Evolutionary conservation across 2,888 invertebrate genomes (phyloP), one percentile per base, ranked within the genome.

Genomic region (Campoplex capitator): DNA sequence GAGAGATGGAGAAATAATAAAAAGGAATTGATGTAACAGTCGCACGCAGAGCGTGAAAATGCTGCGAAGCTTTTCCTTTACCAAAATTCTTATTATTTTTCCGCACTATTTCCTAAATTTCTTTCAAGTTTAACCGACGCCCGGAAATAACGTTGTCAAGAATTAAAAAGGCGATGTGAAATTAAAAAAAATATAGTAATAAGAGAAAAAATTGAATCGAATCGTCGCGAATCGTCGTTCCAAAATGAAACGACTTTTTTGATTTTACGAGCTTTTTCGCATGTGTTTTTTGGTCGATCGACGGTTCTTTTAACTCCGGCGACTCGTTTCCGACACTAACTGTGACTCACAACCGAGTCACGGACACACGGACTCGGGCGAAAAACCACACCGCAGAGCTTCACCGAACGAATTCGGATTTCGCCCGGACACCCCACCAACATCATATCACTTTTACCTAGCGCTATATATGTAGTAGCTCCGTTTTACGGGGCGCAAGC

Each of bases 401-500:
- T 23, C 48, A 56, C 68, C 48, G 67, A 84, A 83, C 86, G 83
- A 83, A 80, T 86, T 86, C 83, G 75, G 83, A 75, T 51, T 86
- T 86, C 71, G 83, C 79, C 83, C 83, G 83, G 83, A 86, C 79
- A 68, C 82, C 42, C 82, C 74, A 38, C 82, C 38, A 56, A 76
- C n/a, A n/a, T n/a, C n/a, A 73, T 51, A 58, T 35, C 56, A 38
- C 81, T 54, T 32, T 62, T 62, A 62, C 54, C 48, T 65, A 48
- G 35, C 32, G 38, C 38, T 80, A 84, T 74, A 74, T 62, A 71
- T 38, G 6, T 6, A 38, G 6, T 71, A 32, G 42, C 54, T 73
- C 28, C 38, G 4, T n/a, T 81, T 73, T 81, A 74, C 81, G 65
- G 75, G 51, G 86, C 86, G 86, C 86, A 83, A 83, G 86, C 86